Conservation (phyloP, 37 sponge, comb jelly and placozoan genomes). For the Diacarnus erythraeanus region DNA sequence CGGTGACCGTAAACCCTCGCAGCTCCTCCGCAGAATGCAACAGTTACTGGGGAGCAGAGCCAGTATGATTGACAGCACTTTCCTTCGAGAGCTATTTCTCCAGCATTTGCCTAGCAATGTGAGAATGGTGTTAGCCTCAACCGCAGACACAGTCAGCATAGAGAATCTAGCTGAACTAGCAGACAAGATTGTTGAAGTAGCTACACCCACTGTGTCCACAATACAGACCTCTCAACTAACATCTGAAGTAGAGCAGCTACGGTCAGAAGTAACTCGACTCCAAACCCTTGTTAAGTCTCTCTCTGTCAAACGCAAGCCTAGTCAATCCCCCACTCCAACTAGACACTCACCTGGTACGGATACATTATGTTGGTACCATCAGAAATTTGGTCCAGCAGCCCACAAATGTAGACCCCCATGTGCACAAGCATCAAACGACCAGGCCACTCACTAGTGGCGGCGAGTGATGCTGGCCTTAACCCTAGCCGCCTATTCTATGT, state of each 20-base stretch:
- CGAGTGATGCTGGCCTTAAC: no score
- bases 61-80: not conserved
- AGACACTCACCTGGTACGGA: not conserved
- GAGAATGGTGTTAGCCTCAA: slow-evolving; percentile 64
- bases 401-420: slow-evolving; percentile 39
- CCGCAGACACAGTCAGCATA: slow-evolving; percentile 19
- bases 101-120: slow-evolving; percentile 62
- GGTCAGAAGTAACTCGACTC: slow-evolving; percentile 14
- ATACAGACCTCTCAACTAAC: not conserved
- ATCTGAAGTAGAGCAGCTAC: slow-evolving; percentile 31
- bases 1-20: slow-evolving; percentile 62
- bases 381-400: slow-evolving; percentile 24
- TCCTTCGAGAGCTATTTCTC: slow-evolving; percentile 54
- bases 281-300: slow-evolving; percentile 4
- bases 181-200: slow-evolving; percentile 60
- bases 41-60: slow-evolving; percentile 56
- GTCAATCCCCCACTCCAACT: not conserved
- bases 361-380: slow-evolving; percentile 43
- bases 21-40: slow-evolving; percentile 63
- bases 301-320: not conserved
- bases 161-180: slow-evolving; percentile 49
- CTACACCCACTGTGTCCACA: slow-evolving; percentile 31
- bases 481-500: no score
- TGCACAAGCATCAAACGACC: slow-evolving; percentile 25
- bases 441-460: slow-evolving; percentile 58